Conservation (phyloP, 2,797 vertebrate species). For the Glossophaga mutica region DNA sequence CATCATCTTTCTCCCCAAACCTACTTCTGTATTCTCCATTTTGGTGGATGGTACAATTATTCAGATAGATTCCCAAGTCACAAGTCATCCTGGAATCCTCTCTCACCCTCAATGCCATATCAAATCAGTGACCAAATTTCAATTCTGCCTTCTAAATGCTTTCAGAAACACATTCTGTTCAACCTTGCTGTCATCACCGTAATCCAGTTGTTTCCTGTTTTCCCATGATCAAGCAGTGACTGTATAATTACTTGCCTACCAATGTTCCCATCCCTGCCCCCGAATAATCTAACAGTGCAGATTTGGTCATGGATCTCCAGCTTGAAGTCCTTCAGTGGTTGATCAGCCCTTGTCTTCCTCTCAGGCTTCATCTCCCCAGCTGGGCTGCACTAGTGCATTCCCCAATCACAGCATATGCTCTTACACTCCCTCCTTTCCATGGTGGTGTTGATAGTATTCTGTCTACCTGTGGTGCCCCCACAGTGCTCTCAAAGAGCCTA, state of each 20-base stretch:
- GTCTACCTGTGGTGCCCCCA: neutral
- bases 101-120: neutral
- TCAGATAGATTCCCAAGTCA: neutral
- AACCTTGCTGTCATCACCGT: neutral
- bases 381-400: neutral
- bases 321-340: neutral
- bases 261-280: neutral
- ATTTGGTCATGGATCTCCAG: neutral
- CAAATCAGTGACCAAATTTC: neutral
- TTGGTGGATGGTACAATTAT: neutral
- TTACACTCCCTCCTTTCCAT: neutral
- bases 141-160: neutral
- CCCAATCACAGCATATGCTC: neutral
- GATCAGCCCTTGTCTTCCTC: neutral
- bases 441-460: neutral
- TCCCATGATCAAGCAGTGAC: neutral
- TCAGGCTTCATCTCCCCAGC: neutral
- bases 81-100: neutral
- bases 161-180: neutral
- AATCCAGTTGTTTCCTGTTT: neutral
- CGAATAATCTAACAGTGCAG: neutral
- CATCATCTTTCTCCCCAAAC: neutral
- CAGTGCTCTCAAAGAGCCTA: neutral
- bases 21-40: neutral
- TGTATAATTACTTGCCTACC: neutral